Evolutionary conservation across 2,797 vertebrate genomes (phyloP), one percentile per base, ranked within the genome.

Genomic region (Trachurus trachurus): DNA sequence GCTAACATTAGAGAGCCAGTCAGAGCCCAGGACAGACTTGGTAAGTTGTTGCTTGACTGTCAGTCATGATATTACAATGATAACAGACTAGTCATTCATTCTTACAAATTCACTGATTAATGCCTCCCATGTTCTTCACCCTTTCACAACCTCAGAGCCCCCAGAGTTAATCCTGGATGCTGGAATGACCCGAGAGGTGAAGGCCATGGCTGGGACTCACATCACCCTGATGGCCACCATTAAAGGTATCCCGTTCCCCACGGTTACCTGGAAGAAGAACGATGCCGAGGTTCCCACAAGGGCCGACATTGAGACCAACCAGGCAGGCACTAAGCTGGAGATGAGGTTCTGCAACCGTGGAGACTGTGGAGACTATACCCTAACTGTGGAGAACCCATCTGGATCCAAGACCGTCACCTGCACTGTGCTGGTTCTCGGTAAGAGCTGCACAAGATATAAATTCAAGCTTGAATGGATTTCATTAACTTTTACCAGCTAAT

Each of bases 101-200:
- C 22, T 42, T 44, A 29, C 29, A 19, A 2, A 21, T 47, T 63
- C 1, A 9, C 16, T n/a, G 67, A 5, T 37, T 31, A 26, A 13
- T 34, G 10, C 54, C 5, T 63, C 8, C 56, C 3, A n/a, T 70
- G 13, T 10, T 26, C 47, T 44, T 13, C n/a, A 39, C 50, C 50
- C 15, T 76, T n/a, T 22, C 7, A 0, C 16, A 16, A 76, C 21
- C 50, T 49, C 89, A 99, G 98, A 99, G 92, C 94, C 98, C 61
- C 98, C 98, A 89, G 98, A 99, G 45, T 87, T 99, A 88, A 96
- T 97, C 74, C 90, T 99, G 84, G 98, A 99, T 89, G 96, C 97
- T 40, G 97, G 95, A 66, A 99, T 99, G 98, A 96, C 97, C 84
- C 94, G 98, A 72, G 97, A 98, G 90, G 92, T 99, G 49, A 96